These are phyloP conservation scores for Calosoma granatense DNA, from an alignment of 1,140 invertebrate species.

Conservation along the genomic window DNA sequence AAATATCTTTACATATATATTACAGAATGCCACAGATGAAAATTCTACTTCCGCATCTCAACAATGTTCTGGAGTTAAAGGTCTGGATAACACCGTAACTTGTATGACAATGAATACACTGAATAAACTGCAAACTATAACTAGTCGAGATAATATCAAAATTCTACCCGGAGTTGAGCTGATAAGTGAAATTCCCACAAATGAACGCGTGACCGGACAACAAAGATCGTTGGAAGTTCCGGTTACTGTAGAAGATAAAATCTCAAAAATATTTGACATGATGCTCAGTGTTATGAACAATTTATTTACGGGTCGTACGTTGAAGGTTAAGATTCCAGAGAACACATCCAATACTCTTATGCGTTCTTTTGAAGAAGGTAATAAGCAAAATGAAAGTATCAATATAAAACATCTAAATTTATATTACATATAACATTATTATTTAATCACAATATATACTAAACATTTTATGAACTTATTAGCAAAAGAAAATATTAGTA, in stretches of 20 bases:
- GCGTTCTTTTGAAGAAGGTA: conserved; percentile 52
- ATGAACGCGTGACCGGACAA: conserved; percentile 42
- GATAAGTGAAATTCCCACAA: background rate
- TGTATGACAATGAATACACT: conserved; percentile 49
- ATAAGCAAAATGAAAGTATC: too few relatives aligned
- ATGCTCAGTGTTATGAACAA: conserved; percentile 41
- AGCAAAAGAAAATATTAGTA: too few relatives aligned
- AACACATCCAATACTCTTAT: conserved; percentile 40
- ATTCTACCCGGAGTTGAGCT: conserved; percentile 41
- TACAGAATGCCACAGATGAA: too few relatives aligned
- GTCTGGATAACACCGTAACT: conserved; percentile 18
- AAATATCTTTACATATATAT: background rate
- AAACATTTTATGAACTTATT: too few relatives aligned
- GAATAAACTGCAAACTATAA: conserved; percentile 42
- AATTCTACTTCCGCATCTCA: too few relatives aligned
- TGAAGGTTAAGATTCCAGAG: conserved; percentile 48
- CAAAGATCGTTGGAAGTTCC: conserved; percentile 33
- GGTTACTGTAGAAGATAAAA: conserved; percentile 37
- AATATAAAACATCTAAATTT: too few relatives aligned
- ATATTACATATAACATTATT: too few relatives aligned
- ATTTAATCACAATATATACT: too few relatives aligned
- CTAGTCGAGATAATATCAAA: conserved; percentile 44
- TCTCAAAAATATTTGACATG: conserved; percentile 40
- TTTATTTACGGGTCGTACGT: conserved; percentile 46
- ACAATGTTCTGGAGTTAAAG: background rate